Base-by-base conservation (phyloP, 2,797 vertebrate genomes). In the Sebastes kiyomatsui region DNA sequence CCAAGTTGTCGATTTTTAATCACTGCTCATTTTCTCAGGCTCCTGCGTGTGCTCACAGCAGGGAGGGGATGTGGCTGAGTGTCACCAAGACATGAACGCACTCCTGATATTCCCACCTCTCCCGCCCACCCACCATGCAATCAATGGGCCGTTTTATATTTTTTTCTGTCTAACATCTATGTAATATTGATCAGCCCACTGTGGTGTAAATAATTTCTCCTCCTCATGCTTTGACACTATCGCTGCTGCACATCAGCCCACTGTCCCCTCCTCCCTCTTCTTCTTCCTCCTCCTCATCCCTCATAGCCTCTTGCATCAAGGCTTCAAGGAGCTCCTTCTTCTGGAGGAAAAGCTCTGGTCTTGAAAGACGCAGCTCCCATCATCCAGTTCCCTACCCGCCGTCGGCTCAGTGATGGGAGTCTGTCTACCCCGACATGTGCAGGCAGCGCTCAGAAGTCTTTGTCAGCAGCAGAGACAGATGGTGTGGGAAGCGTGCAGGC, bases 1-100 rank as follows among this genome's bases (percentile, higher is more conserved):
- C 65, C 22, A 18, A 59, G 42, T 58, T 80, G 88, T 85, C 10
- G 46, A 85, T 88, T 89, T 88, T 83, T 90, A 89, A 89, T 90
- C 80, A 77, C 80, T 49, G 67, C 81, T 90, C 66, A 67, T 91
- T 90, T 88, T 79, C 79, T 80, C 67, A 46, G 58, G 32, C 76
- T 83, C 64, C 75, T 70, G 74, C 59, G 30, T 77, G 66, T 11
- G 4, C 52, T 79, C 75, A 1, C 88, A 86, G 88, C 82, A 61
- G 82, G 69, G 16, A 22, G 25, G 25, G 23, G 33, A 77, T 22
- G 27, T 25, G 30, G 20, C 14, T 5, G 22, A 59, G 69, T 52
- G 22, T 70, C 67, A 54, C 33, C 59, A 55, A 52, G 61, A 82
- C 80, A 70, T 55, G 30, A 52, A 58, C 73, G 56, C 28, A 16